Base-by-base conservation (phyloP, 1,140 invertebrate genomes). In the Meloidogyne hapla region DNA sequence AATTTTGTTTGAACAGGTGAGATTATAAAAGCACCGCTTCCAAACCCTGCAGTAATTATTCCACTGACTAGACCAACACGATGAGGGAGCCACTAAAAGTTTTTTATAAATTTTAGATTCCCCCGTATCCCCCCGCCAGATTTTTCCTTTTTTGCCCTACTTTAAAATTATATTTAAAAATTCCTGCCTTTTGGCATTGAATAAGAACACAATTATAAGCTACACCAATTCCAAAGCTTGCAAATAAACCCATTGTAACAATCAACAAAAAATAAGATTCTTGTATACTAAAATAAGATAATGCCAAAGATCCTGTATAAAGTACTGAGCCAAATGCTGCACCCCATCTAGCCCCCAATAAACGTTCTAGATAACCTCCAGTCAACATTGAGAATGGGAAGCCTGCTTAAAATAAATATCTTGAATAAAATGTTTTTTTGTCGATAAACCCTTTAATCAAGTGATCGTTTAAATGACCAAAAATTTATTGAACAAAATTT, bases 281-380 rank as follows among this genome's bases (percentile, higher is more conserved):
- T 81, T 82, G 81, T 33, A 82, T 79, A n/a, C 77, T 69, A 33
- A 77, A 76, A 63, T 80, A 83, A 6, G 81, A 81, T 13, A 81
- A 42, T 21, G 70, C 56, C 21, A 83, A n/a, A 25, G 56, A 73
- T 63, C 65, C 48, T 18, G 79, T 75, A 76, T 82, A 82, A 4
- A 82, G 23, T 12, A 69, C 8, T 18, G 67, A 74, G 15, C 82
- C 81, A 38, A 82, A 75, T 18, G 71, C 56, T 28, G 71, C 76
- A 10, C 82, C 81, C 26, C 61, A 75, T 73, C 81, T 48, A 6
- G 82, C 82, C 23, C 82, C 82, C 28, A 83, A 25, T 42, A 62
- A 40, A 28, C 74, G 73, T 40, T 82, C 79, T n/a, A 82, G 33
- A 69, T 63, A 72, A n/a, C 77, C 81, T n/a, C 81, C 81, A 25